Evolutionary conservation across 1,140 invertebrate species (phyloP).

Genomic region (Octopus bimaculoides): DNA sequence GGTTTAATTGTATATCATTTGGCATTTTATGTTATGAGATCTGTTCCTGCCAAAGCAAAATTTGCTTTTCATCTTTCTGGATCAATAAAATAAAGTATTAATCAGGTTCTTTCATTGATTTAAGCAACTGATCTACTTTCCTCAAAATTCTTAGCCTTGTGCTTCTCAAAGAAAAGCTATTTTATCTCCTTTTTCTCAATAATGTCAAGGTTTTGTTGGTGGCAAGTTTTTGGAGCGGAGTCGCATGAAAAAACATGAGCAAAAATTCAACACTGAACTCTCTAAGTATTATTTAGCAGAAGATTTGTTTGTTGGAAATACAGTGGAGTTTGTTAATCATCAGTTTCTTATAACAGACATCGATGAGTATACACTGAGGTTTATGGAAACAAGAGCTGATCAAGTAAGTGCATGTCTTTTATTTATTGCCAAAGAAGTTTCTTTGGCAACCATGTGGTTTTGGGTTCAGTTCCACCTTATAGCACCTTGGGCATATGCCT

Average conservation of each 20-base stretch:
- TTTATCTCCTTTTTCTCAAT: slow-evolving; percentile 11
- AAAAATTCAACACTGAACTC: slow-evolving; percentile 59
- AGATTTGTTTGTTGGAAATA: slow-evolving; percentile 80
- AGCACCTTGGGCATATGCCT: too few relatives aligned
- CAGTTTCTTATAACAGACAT: slow-evolving; percentile 74
- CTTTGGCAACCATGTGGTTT: too few relatives aligned
- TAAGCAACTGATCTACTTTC: background rate
- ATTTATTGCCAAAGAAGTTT: too few relatives aligned
- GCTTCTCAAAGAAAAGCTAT: slow-evolving; percentile 12
- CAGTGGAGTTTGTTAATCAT: slow-evolving; percentile 73
- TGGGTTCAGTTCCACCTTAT: too few relatives aligned
- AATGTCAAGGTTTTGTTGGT: slow-evolving; percentile 61
- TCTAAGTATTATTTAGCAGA: slow-evolving; percentile 72
- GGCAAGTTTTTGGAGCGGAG: slow-evolving; percentile 70
- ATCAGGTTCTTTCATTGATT: background rate
- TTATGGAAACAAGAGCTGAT: slow-evolving; percentile 78
- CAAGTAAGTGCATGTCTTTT: slow-evolving; percentile 62
- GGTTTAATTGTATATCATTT: too few relatives aligned
- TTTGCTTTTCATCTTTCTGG: background rate
- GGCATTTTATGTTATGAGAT: background rate
- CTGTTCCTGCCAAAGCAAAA: background rate
- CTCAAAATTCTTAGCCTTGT: background rate
- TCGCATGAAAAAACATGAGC: slow-evolving; percentile 72
- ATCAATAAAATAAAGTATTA: background rate
- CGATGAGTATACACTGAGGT: slow-evolving; percentile 81